Percentiles rank a stretch among this genome's conserved stretches.
phyloP scores from a whole-genome alignment of 2,113 vertebrate species.

The Zosterops lateralis region DNA sequence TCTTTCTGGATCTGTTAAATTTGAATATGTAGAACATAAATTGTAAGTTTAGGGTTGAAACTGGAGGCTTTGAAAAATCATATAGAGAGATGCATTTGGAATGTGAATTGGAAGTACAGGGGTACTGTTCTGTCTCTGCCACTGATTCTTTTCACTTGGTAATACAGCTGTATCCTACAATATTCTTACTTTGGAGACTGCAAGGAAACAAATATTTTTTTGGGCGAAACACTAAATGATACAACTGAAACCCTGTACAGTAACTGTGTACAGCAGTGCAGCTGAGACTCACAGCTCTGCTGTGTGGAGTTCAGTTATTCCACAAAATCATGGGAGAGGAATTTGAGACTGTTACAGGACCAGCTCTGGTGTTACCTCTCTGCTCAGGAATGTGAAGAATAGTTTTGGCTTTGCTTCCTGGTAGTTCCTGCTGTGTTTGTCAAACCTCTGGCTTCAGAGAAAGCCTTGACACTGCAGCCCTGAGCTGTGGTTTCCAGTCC shows the following conservation, averaged over 20 bases:
- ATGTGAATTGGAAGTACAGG: background rate
- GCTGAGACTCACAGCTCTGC: background rate
- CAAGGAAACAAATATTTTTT: background rate
- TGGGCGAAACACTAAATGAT: background rate
- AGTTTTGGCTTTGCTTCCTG: background rate
- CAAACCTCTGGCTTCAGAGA: background rate
- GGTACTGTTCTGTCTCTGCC: background rate
- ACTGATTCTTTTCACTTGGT: background rate
- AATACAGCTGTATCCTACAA: fast-evolving
- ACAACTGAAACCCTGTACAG: background rate
- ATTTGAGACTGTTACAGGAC: background rate
- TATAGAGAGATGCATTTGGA: background rate
- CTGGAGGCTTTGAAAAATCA: background rate
- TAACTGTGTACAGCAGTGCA: background rate
- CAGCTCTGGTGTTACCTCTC: background rate
- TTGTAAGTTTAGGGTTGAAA: background rate
- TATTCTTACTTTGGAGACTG: background rate
- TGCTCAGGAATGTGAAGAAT: background rate
- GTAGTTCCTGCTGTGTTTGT: background rate
- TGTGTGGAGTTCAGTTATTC: background rate
- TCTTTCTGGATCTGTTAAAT: background rate
- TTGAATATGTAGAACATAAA: background rate
- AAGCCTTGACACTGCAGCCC: fast-evolving
- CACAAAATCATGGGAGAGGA: background rate
- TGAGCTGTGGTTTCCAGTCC: background rate